Percentiles rank a stretch among this genome's conserved stretches.
Conservation (phyloP, 53 echinoderm and acorn worm species). For the Glandiceps talaboti region DNA sequence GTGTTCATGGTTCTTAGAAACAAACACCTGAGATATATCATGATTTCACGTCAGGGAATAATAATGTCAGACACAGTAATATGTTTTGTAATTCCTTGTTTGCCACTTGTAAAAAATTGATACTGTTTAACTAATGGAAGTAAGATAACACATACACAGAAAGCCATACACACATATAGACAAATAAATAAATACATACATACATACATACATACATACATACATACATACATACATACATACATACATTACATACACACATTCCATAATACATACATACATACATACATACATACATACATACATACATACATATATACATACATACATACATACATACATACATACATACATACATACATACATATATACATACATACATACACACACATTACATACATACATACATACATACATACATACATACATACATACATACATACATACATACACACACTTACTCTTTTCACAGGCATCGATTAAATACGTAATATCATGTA, state of each 20-base stretch:
- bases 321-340: background rate
- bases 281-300: background rate
- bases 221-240: background rate
- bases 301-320: background rate
- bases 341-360: background rate
- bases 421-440: background rate
- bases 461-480: too few species aligned
- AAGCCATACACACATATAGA: background rate
- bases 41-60: too few species aligned
- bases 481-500: too few species aligned
- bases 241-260: background rate
- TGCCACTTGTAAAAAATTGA: too few species aligned
- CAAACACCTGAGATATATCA: too few species aligned
- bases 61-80: too few species aligned
- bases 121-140: too few species aligned
- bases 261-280: background rate
- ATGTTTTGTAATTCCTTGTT: too few species aligned
- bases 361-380: background rate
- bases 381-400: background rate
- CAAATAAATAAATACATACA: background rate
- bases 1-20: too few species aligned
- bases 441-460: background rate
- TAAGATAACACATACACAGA: background rate
- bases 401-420: background rate
- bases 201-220: background rate